Evolutionary conservation across 2,113 vertebrate species (phyloP).

Genomic region (Phaethon lepturus): DNA sequence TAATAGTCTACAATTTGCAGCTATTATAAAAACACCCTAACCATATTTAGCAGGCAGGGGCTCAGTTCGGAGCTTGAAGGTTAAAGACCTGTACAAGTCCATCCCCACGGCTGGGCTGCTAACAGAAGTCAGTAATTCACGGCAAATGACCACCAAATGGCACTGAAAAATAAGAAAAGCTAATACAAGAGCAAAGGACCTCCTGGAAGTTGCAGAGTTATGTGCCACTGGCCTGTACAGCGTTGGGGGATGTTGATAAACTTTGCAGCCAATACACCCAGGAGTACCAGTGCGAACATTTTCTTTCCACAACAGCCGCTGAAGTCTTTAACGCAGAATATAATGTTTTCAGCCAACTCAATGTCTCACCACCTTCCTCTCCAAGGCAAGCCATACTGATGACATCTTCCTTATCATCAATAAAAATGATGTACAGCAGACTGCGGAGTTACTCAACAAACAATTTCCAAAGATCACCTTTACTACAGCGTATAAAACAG

Average conservation of each 20-base stretch:
- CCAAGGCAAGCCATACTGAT: background rate
- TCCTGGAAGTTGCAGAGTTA: constrained; percentile 36
- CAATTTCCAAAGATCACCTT: constrained; percentile 72
- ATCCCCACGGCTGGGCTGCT: background rate
- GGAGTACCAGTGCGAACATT: constrained; percentile 12
- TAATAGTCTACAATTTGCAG: constrained; percentile 47
- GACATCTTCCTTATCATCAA: constrained; percentile 70
- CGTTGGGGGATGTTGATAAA: constrained; percentile 32
- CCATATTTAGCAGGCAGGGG: constrained; percentile 22
- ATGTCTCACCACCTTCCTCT: background rate
- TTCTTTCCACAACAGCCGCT: constrained; percentile 40
- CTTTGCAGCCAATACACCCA: constrained; percentile 5
- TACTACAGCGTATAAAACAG: constrained; percentile 68
- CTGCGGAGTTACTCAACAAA: constrained; percentile 65
- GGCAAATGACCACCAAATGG: constrained; percentile 31
- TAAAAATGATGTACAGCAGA: constrained; percentile 64
- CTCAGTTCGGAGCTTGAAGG: constrained; percentile 42
- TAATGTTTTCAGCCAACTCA: constrained; percentile 9
- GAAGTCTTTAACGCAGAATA: constrained; percentile 42
- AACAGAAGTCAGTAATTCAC: constrained; percentile 49
- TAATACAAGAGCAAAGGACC: background rate
- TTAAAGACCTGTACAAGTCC: constrained; percentile 10
- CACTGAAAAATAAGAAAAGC: constrained; percentile 2
- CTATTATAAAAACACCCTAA: constrained; percentile 29
- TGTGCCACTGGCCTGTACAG: constrained; percentile 3